Conservation (phyloP, 2,113 vertebrate species). For the Sclerurus mexicanus region DNA sequence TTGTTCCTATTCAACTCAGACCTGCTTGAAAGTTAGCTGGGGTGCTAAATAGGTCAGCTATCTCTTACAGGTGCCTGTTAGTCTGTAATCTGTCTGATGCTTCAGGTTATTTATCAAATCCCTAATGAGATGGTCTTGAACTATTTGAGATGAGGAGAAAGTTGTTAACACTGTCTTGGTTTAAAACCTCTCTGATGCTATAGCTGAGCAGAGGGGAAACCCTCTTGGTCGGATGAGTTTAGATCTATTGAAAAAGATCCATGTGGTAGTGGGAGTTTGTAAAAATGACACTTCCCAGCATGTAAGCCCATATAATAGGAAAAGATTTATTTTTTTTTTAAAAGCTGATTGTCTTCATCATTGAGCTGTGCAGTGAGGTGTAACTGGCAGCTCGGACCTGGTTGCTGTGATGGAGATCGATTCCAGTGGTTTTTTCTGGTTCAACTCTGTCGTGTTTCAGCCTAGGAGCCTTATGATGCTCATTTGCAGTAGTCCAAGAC, state of each 20-base stretch:
- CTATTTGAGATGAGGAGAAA: not conserved
- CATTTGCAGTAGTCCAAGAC: not conserved
- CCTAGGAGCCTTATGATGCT: not conserved
- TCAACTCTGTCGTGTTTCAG: not conserved
- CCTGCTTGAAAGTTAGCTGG: not conserved
- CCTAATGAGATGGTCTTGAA: not conserved
- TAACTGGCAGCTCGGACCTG: not conserved
- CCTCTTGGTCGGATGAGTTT: not conserved
- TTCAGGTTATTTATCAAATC: slow-evolving; percentile 22
- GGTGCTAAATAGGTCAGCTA: slow-evolving; percentile 3
- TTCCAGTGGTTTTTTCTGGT: not conserved
- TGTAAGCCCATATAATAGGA: not conserved
- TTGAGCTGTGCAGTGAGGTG: not conserved
- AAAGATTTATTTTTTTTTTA: not conserved
- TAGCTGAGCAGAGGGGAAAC: not conserved
- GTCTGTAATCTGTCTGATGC: not conserved
- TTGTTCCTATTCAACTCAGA: slow-evolving; percentile 3
- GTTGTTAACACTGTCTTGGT: not conserved
- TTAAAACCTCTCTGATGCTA: not conserved
- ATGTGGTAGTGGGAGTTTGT: not conserved
- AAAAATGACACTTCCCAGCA: not conserved
- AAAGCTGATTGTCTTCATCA: not conserved
- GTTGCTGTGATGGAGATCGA: not conserved
- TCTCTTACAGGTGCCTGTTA: not conserved
- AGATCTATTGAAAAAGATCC: not conserved